phyloP scores from a whole-genome alignment of 2,113 vertebrate species.

The Oceanodroma tethys region DNA sequence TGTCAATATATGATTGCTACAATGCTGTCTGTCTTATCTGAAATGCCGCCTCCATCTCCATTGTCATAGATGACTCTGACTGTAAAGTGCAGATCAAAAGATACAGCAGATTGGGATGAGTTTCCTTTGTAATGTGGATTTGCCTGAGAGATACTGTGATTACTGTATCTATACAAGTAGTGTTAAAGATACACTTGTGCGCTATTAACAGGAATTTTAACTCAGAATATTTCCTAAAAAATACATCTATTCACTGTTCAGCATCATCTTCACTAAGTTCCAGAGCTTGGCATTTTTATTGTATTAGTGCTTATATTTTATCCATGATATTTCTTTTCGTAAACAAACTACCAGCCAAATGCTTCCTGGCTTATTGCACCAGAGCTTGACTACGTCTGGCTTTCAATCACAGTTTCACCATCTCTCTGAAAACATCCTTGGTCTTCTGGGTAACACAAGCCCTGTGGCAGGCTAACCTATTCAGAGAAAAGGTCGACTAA shows the following conservation, averaged over 20 bases:
- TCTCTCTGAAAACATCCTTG: slow-evolving; percentile 3
- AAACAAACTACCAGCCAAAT: slow-evolving; percentile 17
- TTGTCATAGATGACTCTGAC: neutral
- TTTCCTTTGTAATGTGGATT: neutral
- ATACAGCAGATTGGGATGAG: neutral
- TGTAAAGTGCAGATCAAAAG: neutral
- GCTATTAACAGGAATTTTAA: neutral
- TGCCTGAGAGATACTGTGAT: neutral
- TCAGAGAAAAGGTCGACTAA: slow-evolving; percentile 16
- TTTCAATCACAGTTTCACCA: neutral
- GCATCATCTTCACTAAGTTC: neutral
- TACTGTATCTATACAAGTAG: neutral
- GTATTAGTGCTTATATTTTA: neutral
- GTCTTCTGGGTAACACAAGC: slow-evolving; percentile 27
- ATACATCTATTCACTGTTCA: neutral
- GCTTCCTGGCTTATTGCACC: neutral
- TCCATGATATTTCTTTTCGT: neutral
- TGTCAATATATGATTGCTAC: neutral
- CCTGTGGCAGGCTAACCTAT: slow-evolving; percentile 37
- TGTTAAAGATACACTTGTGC: neutral
- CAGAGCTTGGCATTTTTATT: neutral
- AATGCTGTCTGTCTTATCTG: neutral
- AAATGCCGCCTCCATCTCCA: neutral
- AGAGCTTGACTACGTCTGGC: neutral
- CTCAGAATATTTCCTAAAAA: neutral